phyloP scores from a whole-genome alignment of 2,797 vertebrate genomes.

The Sebastes paucispinis region DNA sequence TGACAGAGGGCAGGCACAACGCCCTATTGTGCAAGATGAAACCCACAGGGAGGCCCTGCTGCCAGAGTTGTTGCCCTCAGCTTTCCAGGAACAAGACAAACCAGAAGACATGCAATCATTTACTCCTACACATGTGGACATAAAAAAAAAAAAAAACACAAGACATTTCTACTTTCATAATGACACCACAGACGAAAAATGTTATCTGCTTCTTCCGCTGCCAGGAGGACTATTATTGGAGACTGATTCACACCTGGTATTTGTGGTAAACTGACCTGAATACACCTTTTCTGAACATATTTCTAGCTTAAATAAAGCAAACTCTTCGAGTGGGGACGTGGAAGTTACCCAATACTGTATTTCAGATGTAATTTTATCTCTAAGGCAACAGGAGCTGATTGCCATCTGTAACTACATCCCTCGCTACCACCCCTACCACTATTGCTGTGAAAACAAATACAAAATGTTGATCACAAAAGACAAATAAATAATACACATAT shows the following conservation, averaged over 20 bases:
- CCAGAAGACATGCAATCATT: conserved; percentile 23
- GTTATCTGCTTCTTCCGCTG: neutral
- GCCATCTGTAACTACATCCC: neutral
- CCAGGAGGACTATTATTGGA: neutral
- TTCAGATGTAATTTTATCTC: neutral
- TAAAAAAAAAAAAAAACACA: neutral
- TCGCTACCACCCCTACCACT: neutral
- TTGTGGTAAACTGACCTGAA: neutral
- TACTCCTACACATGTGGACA: neutral
- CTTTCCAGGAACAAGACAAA: conserved; percentile 62
- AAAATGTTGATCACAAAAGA: neutral
- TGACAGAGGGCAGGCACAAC: conserved; percentile 41
- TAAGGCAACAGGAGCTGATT: neutral
- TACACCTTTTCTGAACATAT: neutral
- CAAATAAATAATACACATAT: neutral
- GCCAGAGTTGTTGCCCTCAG: conserved; percentile 34
- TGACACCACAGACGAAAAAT: neutral
- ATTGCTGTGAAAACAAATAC: neutral
- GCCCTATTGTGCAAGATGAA: conserved; percentile 53
- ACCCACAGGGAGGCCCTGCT: conserved; percentile 36
- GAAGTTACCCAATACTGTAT: neutral
- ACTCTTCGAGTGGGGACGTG: neutral
- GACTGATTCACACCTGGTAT: neutral
- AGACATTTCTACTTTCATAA: neutral
- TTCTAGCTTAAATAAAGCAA: neutral